These are phyloP conservation scores for Uropetala carovei DNA, from an alignment of 2,888 invertebrate species.

Conservation along the genomic window DNA sequence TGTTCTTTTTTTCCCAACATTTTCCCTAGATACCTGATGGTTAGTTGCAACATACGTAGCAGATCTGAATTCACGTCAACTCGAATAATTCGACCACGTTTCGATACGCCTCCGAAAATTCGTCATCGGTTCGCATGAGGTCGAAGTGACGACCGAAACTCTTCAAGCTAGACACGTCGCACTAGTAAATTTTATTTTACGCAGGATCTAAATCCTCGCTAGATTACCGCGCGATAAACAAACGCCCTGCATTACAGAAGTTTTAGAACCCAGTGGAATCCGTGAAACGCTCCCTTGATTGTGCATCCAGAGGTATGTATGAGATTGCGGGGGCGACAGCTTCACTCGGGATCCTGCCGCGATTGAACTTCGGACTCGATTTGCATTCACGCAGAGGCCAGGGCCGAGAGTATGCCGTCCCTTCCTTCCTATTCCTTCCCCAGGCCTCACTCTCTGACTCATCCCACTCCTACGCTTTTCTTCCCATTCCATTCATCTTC, in stretches of 20 bases:
- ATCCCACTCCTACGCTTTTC: not conserved
- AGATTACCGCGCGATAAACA: not conserved
- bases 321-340: constrained; percentile 24
- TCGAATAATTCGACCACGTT: no score
- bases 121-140: no score
- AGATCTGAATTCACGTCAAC: no score
- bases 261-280: not conserved
- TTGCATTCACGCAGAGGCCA: constrained; percentile 10
- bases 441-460: not conserved
- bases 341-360: not conserved
- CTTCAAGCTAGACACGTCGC: no score
- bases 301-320: not conserved
- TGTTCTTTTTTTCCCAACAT: no score
- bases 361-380: constrained; percentile 53
- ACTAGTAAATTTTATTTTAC: not conserved
- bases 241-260: not conserved
- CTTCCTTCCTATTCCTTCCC: not conserved
- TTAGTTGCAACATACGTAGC: no score
- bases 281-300: not conserved
- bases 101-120: no score
- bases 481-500: not conserved
- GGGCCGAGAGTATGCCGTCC: not conserved
- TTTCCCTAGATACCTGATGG: no score
- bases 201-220: not conserved
- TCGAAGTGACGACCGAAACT: no score